Conservation (phyloP, 1,140 invertebrate species). For the Idris sp. region DNA sequence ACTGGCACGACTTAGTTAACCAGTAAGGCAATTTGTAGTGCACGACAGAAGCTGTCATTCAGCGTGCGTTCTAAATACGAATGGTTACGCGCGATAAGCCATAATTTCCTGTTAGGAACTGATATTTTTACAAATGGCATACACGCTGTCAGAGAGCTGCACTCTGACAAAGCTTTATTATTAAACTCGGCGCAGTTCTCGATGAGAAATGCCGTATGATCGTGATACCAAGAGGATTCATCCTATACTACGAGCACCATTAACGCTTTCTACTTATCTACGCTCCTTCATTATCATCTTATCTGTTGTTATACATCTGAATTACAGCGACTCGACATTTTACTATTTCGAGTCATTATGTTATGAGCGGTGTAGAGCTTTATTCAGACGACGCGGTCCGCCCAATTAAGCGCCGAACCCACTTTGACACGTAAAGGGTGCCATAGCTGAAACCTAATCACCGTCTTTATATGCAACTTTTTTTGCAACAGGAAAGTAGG, state of each 20-base stretch:
- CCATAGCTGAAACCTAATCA: too few relatives aligned
- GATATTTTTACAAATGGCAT: constrained; percentile 46
- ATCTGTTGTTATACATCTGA: constrained; percentile 61
- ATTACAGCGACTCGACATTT: constrained; percentile 28
- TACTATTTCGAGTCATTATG: constrained; percentile 24
- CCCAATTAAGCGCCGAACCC: too few relatives aligned
- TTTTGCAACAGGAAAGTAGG: constrained; percentile 34
- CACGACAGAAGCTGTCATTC: constrained; percentile 60
- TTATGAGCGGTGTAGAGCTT: constrained; percentile 5
- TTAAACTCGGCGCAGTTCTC: constrained; percentile 58
- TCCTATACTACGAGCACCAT: constrained; percentile 46
- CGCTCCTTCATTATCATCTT: constrained; percentile 58
- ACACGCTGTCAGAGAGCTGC: constrained; percentile 21
- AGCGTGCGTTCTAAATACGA: constrained; percentile 58
- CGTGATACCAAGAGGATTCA: constrained; percentile 43
- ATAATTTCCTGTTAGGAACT: constrained; percentile 54
- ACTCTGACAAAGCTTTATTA: constrained; percentile 44
- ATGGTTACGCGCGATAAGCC: constrained; percentile 58
- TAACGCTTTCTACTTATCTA: constrained; percentile 62
- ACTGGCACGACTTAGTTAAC: constrained; percentile 43
- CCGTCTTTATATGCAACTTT: constrained; percentile 8
- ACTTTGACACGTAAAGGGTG: too few relatives aligned
- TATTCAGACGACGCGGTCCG: background rate
- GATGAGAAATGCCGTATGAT: constrained; percentile 48
- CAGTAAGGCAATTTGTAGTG: constrained; percentile 57